Evolutionary conservation across 2,113 vertebrate species (phyloP).

Genomic region (Phalacrocorax aristotelis): DNA sequence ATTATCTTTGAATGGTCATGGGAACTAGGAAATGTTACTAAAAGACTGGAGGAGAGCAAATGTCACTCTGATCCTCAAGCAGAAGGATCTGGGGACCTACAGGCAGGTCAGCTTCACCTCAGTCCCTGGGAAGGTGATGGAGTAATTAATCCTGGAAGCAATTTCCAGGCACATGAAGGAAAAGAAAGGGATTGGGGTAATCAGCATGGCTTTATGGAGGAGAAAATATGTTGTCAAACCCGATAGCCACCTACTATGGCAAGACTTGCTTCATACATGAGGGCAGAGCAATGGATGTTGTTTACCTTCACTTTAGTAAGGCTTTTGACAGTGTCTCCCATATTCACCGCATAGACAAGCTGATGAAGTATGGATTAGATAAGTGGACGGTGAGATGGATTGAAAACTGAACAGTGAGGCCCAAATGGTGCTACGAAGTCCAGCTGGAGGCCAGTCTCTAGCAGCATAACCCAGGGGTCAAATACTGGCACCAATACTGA

Average conservation of each 20-base stretch:
- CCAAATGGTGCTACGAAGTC: background rate
- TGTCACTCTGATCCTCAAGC: background rate
- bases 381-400: background rate
- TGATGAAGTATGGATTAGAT: background rate
- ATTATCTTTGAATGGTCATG: background rate
- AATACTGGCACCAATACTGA: background rate
- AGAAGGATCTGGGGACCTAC: background rate
- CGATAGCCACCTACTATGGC: background rate
- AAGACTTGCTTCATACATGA: background rate
- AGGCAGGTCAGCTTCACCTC: background rate
- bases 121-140: background rate
- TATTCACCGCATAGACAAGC: background rate
- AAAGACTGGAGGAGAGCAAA: background rate
- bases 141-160: background rate
- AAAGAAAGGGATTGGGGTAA: background rate
- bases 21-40: background rate
- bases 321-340: background rate
- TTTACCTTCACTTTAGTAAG: background rate
- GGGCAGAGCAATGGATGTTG: background rate
- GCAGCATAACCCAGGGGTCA: background rate
- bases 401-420: background rate
- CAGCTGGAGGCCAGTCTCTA: background rate
- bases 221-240: background rate
- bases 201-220: background rate
- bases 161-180: background rate